Conservation (phyloP, 2,113 vertebrate species). For the Ophthalmotilapia sp. region DNA sequence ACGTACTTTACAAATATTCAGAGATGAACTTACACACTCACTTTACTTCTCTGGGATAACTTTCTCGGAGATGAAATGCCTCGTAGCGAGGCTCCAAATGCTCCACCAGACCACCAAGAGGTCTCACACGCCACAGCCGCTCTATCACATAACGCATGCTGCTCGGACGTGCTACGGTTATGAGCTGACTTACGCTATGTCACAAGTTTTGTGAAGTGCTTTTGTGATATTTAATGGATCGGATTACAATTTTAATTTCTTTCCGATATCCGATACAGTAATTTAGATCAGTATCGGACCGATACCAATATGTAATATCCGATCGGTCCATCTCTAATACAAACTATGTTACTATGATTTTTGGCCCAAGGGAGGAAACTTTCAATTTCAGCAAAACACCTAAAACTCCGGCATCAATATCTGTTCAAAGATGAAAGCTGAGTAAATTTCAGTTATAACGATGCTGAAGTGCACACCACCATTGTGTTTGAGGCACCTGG, state of each 20-base stretch:
- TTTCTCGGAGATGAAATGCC: fast-evolving
- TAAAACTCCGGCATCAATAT: background rate
- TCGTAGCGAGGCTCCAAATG: background rate
- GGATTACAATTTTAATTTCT: background rate
- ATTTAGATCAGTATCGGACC: background rate
- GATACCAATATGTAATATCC: background rate
- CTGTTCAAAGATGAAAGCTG: background rate
- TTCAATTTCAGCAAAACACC: background rate
- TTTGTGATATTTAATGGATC: background rate
- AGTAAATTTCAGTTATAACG: background rate
- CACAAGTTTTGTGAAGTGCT: background rate
- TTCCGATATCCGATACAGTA: fast-evolving
- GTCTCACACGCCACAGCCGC: fast-evolving
- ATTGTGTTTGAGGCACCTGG: background rate
- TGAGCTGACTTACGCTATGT: background rate
- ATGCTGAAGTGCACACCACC: background rate
- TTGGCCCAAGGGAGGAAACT: background rate
- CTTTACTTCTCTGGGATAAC: background rate
- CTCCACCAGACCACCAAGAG: background rate
- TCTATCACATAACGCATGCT: background rate
- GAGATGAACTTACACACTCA: fast-evolving
- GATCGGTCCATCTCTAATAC: background rate
- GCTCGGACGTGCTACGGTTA: background rate
- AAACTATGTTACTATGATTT: background rate
- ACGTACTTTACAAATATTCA: background rate